Evolutionary conservation across 2,113 vertebrate species (phyloP).

Genomic region (Colaptes auratus): DNA sequence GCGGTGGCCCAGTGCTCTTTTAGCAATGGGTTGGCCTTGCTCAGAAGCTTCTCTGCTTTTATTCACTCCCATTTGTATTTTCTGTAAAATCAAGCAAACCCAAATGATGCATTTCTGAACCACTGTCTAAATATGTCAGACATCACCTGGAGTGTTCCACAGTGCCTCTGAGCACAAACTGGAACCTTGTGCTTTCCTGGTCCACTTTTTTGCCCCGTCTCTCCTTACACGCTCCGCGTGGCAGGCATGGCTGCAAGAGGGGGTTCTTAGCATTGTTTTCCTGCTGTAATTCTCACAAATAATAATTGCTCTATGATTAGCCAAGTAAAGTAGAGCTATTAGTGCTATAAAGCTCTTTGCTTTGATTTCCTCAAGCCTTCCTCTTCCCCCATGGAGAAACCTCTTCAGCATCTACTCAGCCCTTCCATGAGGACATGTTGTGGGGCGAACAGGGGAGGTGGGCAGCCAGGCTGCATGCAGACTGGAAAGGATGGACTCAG

Average conservation of each 20-base stretch:
- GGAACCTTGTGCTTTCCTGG: neutral
- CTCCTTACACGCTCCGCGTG: neutral
- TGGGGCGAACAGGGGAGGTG: neutral
- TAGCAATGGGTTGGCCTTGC: neutral
- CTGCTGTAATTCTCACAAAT: neutral
- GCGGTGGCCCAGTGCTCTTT: fast-evolving
- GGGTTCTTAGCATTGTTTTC: neutral
- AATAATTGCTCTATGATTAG: neutral
- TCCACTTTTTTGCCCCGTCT: neutral
- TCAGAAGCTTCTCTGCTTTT: neutral
- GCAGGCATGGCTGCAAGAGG: neutral
- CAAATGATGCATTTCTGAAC: neutral
- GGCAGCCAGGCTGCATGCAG: neutral
- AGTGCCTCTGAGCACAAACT: neutral
- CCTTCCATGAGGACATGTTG: neutral
- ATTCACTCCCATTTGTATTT: neutral
- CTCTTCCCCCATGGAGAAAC: neutral
- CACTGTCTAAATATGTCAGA: neutral
- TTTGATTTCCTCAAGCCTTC: neutral
- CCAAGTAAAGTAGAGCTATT: neutral
- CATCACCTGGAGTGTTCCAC: neutral
- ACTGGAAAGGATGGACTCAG: neutral
- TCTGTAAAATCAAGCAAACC: neutral
- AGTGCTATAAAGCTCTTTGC: neutral
- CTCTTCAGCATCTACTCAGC: neutral